Evolutionary conservation across 2,797 vertebrate species (phyloP), one percentile per base, ranked within the genome.

Genomic region (Nannoperca obscura): DNA sequence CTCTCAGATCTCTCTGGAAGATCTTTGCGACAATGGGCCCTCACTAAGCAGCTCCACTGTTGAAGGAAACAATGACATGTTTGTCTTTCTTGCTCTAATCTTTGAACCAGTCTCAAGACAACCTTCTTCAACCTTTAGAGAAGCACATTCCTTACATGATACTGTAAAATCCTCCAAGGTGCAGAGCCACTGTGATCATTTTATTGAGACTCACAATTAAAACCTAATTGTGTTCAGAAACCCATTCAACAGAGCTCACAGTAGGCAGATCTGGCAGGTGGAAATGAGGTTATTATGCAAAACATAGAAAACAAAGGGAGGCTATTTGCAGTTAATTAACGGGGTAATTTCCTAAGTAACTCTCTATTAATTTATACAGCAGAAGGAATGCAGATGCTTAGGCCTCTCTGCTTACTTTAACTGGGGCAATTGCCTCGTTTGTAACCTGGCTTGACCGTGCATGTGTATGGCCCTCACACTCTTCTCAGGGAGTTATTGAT

Each of bases 291-390:
- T 75, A 88, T 91, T 89, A 86, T 78, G 83, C 83, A 83, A 80
- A 91, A 84, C 71, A 86, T 19, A 50, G 80, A 77, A 86, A 67
- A 92, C 86, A 88, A 90, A 88, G 40, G 76, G 67, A 88, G 63
- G 82, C 74, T 70, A 86, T 91, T 89, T 87, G 78, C 67, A 70
- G 76, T 72, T 85, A 85, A 92, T 92, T 89, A 91, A 85, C 7
- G 36, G 78, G 60, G 57, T 86, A 76, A 93, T 90, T 89, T 83
- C 76, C 87, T 77, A 60, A 55, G 79, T 77, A 69, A 84, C 66
- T 74, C 65, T 76, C 80, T 63, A 72, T 86, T 88, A 69, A 86
- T 84, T 75, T 50, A 84, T 82, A 54, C 49, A 61, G 52, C 27
- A 10, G 40, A 80, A 54, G 24, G 49, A 20, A 74, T 10, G 34